Evolutionary conservation across 1,140 invertebrate genomes (phyloP), one percentile per base, ranked within the genome.

Genomic region (Caenorhabditis briggsae): DNA sequence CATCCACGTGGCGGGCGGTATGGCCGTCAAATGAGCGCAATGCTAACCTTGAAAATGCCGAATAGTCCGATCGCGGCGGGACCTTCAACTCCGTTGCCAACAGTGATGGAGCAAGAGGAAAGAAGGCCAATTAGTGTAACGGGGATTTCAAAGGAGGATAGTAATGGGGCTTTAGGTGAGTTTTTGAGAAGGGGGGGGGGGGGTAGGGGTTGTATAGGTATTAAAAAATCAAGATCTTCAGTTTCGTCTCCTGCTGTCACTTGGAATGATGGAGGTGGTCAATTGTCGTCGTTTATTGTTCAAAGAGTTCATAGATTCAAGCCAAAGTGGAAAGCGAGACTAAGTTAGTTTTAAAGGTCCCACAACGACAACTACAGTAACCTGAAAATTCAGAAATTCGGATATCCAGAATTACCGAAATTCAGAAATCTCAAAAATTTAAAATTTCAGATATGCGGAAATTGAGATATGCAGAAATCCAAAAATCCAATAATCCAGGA

Each of bases 281-380:
- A 55, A n/a, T 18, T 85, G 16, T 85, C 65, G 41, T 85, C 61
- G 14, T 85, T 85, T 50, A 58, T 53, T 18, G 84, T 85, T 14
- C 41, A 74, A 41, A n/a, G 84, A 11, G 46, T 85, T 33, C 84
- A 85, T 33, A 55, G 53, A 25, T 74, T 74, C 48, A 85, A 85
- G 7, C 84, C 84, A 33, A 70, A 78, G 48, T 85, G 84, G 84
- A 74, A 48, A 23, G 84, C 84, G 12, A 74, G 59, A 5, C 25
- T 85, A 2, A 33, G 83, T 84, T 20, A 20, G 58, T 25, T 9
- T 7, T 33, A 3, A 33, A 33, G 1, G 33, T 33, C 1, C 33
- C 33, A 33, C 33, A 33, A 33, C 33, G 33, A 33, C 33, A 33
- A 33, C 33, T 33, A 33, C 33, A 33, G 33, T 33, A 33, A 33